Base-by-base conservation (phyloP, 2,888 invertebrate genomes). In the Lysandra coridon region DNA sequence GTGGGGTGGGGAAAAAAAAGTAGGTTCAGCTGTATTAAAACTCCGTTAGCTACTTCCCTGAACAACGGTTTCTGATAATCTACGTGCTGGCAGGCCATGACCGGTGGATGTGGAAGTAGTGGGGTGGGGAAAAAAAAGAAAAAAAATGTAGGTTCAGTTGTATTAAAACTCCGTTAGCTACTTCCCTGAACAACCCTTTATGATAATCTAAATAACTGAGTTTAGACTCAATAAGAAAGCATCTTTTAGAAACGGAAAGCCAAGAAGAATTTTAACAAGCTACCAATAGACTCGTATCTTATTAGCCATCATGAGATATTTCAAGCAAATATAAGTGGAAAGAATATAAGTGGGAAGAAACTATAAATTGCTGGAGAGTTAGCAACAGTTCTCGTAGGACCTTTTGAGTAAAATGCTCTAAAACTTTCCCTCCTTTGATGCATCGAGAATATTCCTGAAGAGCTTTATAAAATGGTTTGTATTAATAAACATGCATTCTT, bases 281-380 rank as follows among this genome's bases (percentile, higher is more conserved):
- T 75, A 23, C 14, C 49, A 75, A 75, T 49, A 40, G 73, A 44
- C 23, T 44, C 12, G 75, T 49, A 75, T 44, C 44, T 75, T 49
- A 75, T 49, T 49, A 75, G 49, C 49, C 49, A 12, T 75, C 49
- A 44, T 69, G 30, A 69, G 69, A 69, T 69, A 76, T 53, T 76
- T 53, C 49, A 76, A 76, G 76, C 76, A 33, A 53, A 76, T 53
- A 57, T 57, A 49, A 76, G 57, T 57, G 14, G 44, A 44, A 76
- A 53, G 76, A 76, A 76, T 53, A 76, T 37, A 49, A 76, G 76
- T 53, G 14, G 44, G 74, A 76, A 53, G 76, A 33, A 53, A 53
- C 49, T 53, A 76, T 53, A 76, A 76, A 76, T 76, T 76, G 76
- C 76, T 76, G 30, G 14, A 76, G 53, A 76, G 76, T 57, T 75